Evolutionary conservation across 2,797 vertebrate genomes (phyloP), one percentile per base, ranked within the genome.

Genomic region (Perodicticus potto): DNA sequence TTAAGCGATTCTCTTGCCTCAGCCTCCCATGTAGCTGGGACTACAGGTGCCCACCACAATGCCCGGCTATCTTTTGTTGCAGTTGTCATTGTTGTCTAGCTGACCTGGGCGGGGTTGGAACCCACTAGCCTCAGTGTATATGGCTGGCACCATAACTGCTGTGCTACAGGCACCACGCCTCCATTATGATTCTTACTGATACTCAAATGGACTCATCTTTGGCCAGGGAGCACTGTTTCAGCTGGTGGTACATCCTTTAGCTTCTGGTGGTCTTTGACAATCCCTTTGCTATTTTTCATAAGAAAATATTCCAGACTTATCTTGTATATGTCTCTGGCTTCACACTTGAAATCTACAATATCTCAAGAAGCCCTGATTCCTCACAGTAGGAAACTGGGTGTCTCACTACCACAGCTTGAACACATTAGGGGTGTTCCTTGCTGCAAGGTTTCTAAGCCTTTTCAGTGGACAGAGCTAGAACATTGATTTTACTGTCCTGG

Each of bases 351-450:
- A 78, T 69, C 59, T 72, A 49, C n/a, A n/a, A 5, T 29, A 61
- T 95, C 55, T 95, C 72, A 49, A 43, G 80, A 93, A 86, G 16
- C 12, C 22, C 86, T 22, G 12, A 69, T 49, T 93, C 53, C 74
- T 85, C 74, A 70, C 6, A 27, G 14, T 49, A 57, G 20, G 25
- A 92, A 76, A 80, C 53, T 53, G 49, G 17, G 11, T 82, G 74
- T 78, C 69, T 63, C 32, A 78, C 84, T 23, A 57, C 72, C 49
- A n/a, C 12, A 19, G 4, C 57, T 34, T 67, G 29, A 53, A 63
- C 59, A 53, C 45, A 14, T 5, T 25, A 49, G 5, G 3, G 32
- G 43, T 69, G n/a, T 12, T 55, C 37, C 53, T 22, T 70, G 55
- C 16, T 83, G 3, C 12, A 65, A 40, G 12, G 3, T 29, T 55